A percentile compares a stretch with the other conserved stretches of the same genome.
Evolutionary conservation across 2,113 vertebrate genomes (phyloP).

Genomic region (Sinocyclocheilus anophthalmus): DNA sequence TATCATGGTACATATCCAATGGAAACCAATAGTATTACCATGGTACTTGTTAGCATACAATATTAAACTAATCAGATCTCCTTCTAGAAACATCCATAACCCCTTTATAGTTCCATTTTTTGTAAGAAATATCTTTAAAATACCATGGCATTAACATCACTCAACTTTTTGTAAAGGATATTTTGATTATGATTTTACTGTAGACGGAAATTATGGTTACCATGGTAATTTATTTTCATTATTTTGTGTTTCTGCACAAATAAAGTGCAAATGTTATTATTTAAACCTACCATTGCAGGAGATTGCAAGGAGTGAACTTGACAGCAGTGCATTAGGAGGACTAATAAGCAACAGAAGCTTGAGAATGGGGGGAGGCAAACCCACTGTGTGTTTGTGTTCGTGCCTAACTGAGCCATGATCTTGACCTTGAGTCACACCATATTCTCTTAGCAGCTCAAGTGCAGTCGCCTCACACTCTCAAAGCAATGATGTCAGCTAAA

Average conservation of each 20-base stretch:
- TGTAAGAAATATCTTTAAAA: background rate
- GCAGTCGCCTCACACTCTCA: slow-evolving; percentile 24
- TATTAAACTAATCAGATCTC: background rate
- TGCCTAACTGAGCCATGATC: background rate
- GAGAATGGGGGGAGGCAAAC: background rate
- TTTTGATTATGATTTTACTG: background rate
- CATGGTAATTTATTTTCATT: background rate
- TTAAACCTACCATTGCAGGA: background rate
- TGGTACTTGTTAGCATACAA: background rate
- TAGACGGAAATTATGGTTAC: background rate
- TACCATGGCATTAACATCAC: background rate
- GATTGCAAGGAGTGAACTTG: background rate
- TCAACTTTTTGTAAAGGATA: background rate
- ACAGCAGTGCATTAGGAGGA: background rate
- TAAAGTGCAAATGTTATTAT: background rate
- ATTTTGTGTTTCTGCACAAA: background rate
- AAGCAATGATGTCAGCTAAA: slow-evolving; percentile 36
- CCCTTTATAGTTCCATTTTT: background rate
- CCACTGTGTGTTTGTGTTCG: background rate
- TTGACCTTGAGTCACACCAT: slow-evolving; percentile 18
- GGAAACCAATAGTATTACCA: background rate
- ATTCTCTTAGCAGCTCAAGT: slow-evolving; percentile 41
- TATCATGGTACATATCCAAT: background rate
- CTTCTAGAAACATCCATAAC: background rate
- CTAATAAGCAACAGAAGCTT: background rate